phyloP scores from a whole-genome alignment of 2,888 invertebrate species.

The Scaptodrosophila latifasciaeformis region DNA sequence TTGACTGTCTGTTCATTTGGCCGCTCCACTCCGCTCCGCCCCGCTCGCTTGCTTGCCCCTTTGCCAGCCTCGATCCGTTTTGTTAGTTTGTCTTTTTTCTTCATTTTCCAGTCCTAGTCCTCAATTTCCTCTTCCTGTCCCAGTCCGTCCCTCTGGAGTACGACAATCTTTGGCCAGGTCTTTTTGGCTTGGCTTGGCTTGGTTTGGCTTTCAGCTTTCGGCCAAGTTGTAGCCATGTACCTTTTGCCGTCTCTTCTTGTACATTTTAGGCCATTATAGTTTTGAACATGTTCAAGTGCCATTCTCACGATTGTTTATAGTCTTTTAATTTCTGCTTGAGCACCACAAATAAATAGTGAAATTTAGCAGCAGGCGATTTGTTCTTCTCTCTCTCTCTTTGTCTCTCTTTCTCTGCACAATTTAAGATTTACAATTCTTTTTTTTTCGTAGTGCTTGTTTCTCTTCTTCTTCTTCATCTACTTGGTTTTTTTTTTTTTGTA shows the following conservation, averaged over 20 bases:
- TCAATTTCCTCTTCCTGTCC: constrained; percentile 7
- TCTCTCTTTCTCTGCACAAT: too few relatives aligned
- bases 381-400: too few relatives aligned
- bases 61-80: constrained; percentile 5
- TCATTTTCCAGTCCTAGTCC: constrained; percentile 6
- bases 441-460: constrained; percentile 1
- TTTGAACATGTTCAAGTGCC: constrained; percentile 61
- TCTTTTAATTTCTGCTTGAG: constrained; percentile 64
- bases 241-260: constrained; percentile 38
- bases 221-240: too few relatives aligned
- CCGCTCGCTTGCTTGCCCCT: constrained; percentile 45
- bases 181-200: background rate
- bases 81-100: constrained; percentile 11
- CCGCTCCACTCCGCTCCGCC: constrained; percentile 55
- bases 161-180: too few relatives aligned
- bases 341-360: constrained; percentile 63
- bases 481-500: too few relatives aligned
- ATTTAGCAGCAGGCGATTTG: constrained; percentile 60
- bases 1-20: constrained; percentile 66
- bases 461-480: background rate
- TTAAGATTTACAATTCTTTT: constrained; percentile 38
- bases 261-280: constrained; percentile 64
- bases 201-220: background rate
- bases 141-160: too few relatives aligned
- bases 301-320: constrained; percentile 70